phyloP scores from a whole-genome alignment of 1,140 invertebrate genomes.

The Penaeus vannamei region DNA sequence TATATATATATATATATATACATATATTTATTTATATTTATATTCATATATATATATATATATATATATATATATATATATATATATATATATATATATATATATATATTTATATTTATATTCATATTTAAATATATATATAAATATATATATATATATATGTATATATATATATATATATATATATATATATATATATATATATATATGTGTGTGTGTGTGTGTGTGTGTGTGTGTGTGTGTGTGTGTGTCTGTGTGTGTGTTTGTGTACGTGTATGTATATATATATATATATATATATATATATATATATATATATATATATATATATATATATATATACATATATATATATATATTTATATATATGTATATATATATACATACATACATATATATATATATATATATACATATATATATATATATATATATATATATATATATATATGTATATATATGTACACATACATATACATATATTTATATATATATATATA shows the following conservation, averaged over 20 bases:
- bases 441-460: neutral
- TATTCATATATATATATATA: neutral
- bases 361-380: slow-evolving; percentile 19
- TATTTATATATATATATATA: neutral
- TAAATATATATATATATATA: neutral
- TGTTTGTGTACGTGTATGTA: neutral
- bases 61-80: neutral
- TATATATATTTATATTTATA: neutral
- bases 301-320: slow-evolving; percentile 28
- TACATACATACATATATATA: slow-evolving; percentile 12
- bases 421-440: neutral
- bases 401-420: slow-evolving; percentile 4
- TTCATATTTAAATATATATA: neutral
- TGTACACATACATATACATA: neutral
- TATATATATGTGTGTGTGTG: neutral
- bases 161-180: neutral
- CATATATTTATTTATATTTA: slow-evolving; percentile 16
- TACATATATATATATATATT: neutral
- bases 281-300: neutral
- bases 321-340: slow-evolving; percentile 28
- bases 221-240: neutral
- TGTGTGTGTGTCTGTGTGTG: neutral
- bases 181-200: neutral
- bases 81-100: neutral
- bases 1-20: slow-evolving; percentile 15